Conservation (phyloP, 2,797 vertebrate genomes). For the Cyclura pinguis region DNA sequence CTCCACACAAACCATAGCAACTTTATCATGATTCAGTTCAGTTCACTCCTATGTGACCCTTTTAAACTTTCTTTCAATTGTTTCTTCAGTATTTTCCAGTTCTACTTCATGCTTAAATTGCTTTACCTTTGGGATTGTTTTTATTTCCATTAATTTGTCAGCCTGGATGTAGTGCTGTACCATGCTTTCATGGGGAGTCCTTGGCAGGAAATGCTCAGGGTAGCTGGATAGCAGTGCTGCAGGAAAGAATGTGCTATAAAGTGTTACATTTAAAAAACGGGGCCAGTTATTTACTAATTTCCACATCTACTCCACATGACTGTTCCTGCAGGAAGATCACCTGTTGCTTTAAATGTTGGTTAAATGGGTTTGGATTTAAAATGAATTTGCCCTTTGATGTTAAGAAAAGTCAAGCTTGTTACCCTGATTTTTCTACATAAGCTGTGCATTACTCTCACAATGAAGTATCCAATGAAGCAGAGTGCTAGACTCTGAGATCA, state of each 20-base stretch:
- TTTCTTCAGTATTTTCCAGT: not conserved
- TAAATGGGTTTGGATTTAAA: not conserved
- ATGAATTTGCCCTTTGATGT: not conserved
- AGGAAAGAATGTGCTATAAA: not conserved
- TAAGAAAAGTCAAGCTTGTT: not conserved
- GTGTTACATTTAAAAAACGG: not conserved
- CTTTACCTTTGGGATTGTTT: slow-evolving; percentile 9
- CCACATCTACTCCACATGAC: not conserved
- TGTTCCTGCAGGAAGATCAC: not conserved
- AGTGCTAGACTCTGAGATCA: not conserved
- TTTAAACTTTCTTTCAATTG: slow-evolving; percentile 1
- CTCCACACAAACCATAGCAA: not conserved
- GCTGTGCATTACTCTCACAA: not conserved
- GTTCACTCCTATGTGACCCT: not conserved
- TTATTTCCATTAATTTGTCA: slow-evolving; percentile 23
- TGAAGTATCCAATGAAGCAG: not conserved
- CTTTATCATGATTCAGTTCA: not conserved
- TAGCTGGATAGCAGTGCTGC: not conserved
- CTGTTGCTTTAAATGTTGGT: slow-evolving; percentile 10
- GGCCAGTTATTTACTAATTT: not conserved
- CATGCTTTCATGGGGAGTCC: not conserved
- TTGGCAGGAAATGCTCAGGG: not conserved
- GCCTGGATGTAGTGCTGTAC: not conserved
- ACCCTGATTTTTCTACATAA: not conserved
- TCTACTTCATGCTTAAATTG: not conserved